A percentile compares a stretch with the other conserved stretches of the same genome.
phyloP scores from a whole-genome alignment of 2,113 vertebrate species.

The Centropus bengalensis region DNA sequence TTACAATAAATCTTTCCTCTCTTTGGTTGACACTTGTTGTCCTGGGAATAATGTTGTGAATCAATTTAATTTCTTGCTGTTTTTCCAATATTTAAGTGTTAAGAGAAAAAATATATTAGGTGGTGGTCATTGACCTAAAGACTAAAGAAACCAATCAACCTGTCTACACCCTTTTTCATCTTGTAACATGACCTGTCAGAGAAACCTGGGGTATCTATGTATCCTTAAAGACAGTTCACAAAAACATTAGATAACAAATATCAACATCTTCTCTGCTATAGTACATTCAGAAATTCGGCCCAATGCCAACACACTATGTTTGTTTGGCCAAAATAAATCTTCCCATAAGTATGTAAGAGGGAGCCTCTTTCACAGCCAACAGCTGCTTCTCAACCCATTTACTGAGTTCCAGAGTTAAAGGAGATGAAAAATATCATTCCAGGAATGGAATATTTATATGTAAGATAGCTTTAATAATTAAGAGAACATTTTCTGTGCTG shows the following conservation, averaged over 20 bases:
- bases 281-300: not conserved
- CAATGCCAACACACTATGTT: not conserved
- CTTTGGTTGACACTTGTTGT: not conserved
- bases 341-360: not conserved
- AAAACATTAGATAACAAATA: not conserved
- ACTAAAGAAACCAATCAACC: not conserved
- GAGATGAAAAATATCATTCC: not conserved
- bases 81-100: not conserved
- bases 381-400: not conserved
- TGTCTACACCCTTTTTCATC: too few species aligned
- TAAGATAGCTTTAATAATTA: not conserved
- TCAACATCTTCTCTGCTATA: not conserved
- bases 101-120: not conserved
- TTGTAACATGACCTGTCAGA: not conserved
- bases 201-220: not conserved
- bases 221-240: not conserved
- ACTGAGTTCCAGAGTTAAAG: not conserved
- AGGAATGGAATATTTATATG: not conserved
- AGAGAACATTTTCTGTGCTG: not conserved
- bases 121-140: not conserved
- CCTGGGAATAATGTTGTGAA: not conserved
- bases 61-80: fast-evolving
- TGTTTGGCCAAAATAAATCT: not conserved
- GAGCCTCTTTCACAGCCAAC: not conserved
- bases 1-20: not conserved